Base-by-base conservation (phyloP, 2,888 invertebrate genomes). In the Drosophila cyrtoloma region DNA sequence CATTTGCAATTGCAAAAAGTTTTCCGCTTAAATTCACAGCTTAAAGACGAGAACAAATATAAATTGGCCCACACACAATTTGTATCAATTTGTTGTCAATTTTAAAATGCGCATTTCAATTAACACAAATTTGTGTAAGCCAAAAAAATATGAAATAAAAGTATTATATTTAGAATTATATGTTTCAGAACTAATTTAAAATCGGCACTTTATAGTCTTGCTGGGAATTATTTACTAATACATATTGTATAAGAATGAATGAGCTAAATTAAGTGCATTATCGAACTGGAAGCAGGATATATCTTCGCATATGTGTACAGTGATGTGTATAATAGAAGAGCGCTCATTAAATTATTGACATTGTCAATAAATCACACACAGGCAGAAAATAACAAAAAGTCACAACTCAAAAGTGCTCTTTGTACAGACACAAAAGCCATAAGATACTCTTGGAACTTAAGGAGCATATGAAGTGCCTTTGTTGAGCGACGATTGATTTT, bases 401-500 rank as follows among this genome's bases (percentile, higher is more conserved):
- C 9, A 47, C 59, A 50, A 51, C 19, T 61, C 47, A 52, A 74
- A 59, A 76, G 60, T 61, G 64, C 58, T 79, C 75, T 79, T 79
- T 78, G 75, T 79, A 53, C 61, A 62, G 65, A 60, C 39, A 79
- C 71, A 79, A 80, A 80, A 79, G 77, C 65, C 52, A 30, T 32
- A 22, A 76, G 68, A 79, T 79, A 73, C 86, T 39, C 26, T 81
- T 62, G 53, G 33, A 14, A 66, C 69, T 68, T 73, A 59, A 64
- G 58, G 62, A 75, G 71, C 55, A 62, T 56, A 57, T 86, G 56
- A 71, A 88, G 89, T 83, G 86, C 55, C 74, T 88, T 84, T 88
- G 89, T 80, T 76, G 53, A 47, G 51, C 56, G 55, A 51, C 71
- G 58, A 76, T 78, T 71, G 73, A 71, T 68, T 71, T 72, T 57